A percentile compares a stretch with the other conserved stretches of the same genome.
These are phyloP conservation scores for Rhombomys opimus DNA, from an alignment of 2,113 vertebrate species.

Conservation along the genomic window DNA sequence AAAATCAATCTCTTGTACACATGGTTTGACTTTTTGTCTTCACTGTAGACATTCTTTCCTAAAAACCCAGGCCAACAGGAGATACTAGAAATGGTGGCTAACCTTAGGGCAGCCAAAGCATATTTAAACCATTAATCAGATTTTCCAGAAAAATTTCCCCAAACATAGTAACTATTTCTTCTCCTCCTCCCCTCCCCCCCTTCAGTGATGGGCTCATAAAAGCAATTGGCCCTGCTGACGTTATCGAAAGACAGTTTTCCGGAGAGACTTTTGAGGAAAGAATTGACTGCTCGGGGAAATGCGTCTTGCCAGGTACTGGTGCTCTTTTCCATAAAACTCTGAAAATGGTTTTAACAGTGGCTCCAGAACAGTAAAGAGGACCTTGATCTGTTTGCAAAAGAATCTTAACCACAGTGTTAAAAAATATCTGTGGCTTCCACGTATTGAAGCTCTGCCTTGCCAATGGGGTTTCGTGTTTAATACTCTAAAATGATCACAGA, in stretches of 20 bases:
- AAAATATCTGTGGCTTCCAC: neutral
- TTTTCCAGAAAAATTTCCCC: constrained; percentile 25
- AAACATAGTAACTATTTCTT: constrained; percentile 40
- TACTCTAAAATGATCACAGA: neutral
- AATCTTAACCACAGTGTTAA: neutral
- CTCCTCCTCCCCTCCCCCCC: neutral
- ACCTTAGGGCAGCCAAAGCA: neutral
- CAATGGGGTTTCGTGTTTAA: neutral
- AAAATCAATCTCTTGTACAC: neutral
- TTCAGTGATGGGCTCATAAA: constrained; percentile 93
- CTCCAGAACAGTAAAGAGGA: neutral
- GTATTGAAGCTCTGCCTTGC: constrained; percentile 8
- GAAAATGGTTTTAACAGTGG: neutral
- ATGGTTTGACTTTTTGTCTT: neutral
- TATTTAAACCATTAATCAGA: constrained; percentile 47
- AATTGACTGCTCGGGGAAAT: constrained; percentile 96
- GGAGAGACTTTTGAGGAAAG: constrained; percentile 90
- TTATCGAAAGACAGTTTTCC: constrained; percentile 88
- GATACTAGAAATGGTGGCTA: neutral
- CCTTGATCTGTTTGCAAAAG: neutral
- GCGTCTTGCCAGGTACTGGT: constrained; percentile 93
- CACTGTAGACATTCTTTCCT: neutral
- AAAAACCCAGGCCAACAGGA: neutral
- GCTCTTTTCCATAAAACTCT: neutral
- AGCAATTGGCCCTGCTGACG: constrained; percentile 90